Conservation (phyloP, 2,888 invertebrate species). For the Griposia aprilina region DNA sequence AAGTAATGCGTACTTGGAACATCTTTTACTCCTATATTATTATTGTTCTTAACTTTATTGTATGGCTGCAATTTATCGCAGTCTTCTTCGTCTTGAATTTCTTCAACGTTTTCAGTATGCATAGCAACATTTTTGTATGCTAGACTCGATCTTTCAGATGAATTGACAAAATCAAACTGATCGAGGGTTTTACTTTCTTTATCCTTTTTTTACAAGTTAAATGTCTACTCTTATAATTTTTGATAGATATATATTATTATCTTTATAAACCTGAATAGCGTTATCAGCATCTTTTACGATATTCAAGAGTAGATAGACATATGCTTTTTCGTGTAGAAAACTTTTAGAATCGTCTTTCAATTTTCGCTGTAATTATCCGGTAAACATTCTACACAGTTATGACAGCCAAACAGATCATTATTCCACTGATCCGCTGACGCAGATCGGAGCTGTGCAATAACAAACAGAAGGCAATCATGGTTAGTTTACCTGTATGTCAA, state of each 20-base stretch:
- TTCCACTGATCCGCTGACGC: slow-evolving; percentile 23
- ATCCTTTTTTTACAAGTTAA: background rate
- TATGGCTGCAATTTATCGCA: background rate
- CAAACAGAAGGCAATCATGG: slow-evolving; percentile 44
- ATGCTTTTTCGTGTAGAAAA: background rate
- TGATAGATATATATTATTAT: background rate
- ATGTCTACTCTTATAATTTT: too few species aligned
- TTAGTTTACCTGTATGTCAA: slow-evolving; percentile 48
- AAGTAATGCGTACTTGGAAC: background rate
- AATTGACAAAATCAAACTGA: background rate
- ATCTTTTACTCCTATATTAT: background rate
- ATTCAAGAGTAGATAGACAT: background rate
- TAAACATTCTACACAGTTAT: background rate
- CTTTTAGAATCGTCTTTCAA: background rate
- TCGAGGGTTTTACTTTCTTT: background rate
- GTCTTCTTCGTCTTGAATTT: background rate
- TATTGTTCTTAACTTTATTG: background rate
- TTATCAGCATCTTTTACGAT: background rate
- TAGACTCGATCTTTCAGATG: background rate
- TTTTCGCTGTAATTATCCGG: background rate
- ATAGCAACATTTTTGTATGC: background rate
- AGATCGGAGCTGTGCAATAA: slow-evolving; percentile 38
- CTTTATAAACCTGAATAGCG: background rate
- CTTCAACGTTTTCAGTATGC: background rate
- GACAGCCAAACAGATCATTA: slow-evolving; percentile 23